Percentiles rank a stretch among this genome's conserved stretches.
phyloP scores from a whole-genome alignment of 2,113 vertebrate genomes.

The Herpetotheres cachinnans region DNA sequence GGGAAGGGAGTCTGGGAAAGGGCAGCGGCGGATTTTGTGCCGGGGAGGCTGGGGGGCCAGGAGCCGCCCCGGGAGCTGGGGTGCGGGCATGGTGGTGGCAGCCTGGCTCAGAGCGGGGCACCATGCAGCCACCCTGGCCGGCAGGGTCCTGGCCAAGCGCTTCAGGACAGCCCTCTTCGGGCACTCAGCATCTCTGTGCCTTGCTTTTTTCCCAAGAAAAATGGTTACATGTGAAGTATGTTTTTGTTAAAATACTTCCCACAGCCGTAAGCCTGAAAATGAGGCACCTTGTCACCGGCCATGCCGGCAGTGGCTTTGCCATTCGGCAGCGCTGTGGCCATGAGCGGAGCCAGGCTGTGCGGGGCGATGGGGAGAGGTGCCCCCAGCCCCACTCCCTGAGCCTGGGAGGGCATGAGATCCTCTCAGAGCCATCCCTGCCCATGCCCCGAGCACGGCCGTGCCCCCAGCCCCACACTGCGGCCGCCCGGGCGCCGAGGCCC shows the following conservation, averaged over 20 bases:
- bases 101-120: not conserved
- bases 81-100: accelerated
- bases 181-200: not conserved
- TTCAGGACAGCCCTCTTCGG: not conserved
- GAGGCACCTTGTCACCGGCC: not conserved
- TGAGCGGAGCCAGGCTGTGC: not conserved
- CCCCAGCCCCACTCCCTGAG: accelerated
- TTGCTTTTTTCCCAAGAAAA: not conserved
- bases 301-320: not conserved
- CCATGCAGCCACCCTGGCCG: accelerated
- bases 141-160: accelerated
- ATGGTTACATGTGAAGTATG: not conserved
- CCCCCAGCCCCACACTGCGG: accelerated
- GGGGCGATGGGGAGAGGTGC: not conserved
- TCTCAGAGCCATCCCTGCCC: not conserved
- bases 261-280: not conserved
- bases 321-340: accelerated
- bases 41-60: not conserved
- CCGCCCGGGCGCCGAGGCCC: not conserved
- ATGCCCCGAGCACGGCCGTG: accelerated
- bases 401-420: accelerated
- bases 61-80: accelerated
- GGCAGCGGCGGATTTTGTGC: not conserved
- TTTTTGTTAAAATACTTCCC: not conserved
- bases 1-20: conserved; percentile 34